Conservation (phyloP, 2,797 vertebrate species). For the Novumbra hubbsi region DNA sequence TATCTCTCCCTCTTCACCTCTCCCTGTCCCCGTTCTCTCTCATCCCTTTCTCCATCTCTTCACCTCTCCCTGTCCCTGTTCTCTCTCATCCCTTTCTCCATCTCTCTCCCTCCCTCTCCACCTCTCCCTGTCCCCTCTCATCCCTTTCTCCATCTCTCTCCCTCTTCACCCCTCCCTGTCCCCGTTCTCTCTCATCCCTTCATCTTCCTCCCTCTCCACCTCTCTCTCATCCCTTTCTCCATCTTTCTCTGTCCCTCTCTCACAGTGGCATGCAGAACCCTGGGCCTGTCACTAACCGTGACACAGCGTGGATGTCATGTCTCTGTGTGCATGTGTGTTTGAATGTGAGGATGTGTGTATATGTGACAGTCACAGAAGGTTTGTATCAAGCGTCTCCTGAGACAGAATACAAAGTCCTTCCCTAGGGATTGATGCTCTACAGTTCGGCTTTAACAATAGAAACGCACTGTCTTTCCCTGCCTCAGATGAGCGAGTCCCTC, state of each 20-base stretch:
- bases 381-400: constrained; percentile 50
- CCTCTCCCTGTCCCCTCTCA: neutral
- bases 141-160: neutral
- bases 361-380: neutral
- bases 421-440: constrained; percentile 48
- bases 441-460: constrained; percentile 24
- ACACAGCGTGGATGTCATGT: neutral
- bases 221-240: neutral
- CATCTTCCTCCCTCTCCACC: neutral
- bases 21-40: too few species aligned
- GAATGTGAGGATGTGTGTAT: constrained; percentile 39
- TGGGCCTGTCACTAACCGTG: neutral
- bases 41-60: neutral
- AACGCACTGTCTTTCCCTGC: constrained; percentile 23
- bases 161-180: neutral
- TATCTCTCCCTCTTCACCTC: too few species aligned
- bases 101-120: neutral
- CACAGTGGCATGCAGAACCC: neutral
- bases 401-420: constrained; percentile 51
- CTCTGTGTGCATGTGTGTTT: constrained; percentile 33
- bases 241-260: neutral
- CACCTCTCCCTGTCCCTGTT: too few species aligned
- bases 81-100: too few species aligned
- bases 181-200: too few species aligned
- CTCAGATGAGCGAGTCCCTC: neutral